Percentiles rank a stretch among this genome's conserved stretches.
These are phyloP conservation scores for Erpetoichthys calabaricus DNA, from an alignment of 2,797 vertebrate species.

Conservation along the genomic window DNA sequence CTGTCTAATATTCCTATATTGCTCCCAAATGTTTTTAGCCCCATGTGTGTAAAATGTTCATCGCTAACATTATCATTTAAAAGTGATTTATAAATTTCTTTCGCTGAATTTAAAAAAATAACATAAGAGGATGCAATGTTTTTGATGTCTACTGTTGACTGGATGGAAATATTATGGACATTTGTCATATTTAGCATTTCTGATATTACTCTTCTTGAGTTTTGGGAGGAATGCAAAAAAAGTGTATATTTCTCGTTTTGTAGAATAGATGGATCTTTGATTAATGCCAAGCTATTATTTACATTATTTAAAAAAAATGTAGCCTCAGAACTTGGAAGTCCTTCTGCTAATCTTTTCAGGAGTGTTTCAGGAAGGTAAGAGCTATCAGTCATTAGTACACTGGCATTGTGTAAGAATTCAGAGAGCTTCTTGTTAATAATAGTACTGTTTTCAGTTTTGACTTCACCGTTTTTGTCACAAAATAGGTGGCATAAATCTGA, in stretches of 20 bases:
- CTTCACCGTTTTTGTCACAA: conserved; percentile 15
- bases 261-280: conserved; percentile 25
- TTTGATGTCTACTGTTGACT: conserved; percentile 13
- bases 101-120: conserved; percentile 19
- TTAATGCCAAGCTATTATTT: conserved; percentile 21
- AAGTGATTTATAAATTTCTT: conserved; percentile 9
- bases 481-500: conserved; percentile 28
- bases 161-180: conserved; percentile 19
- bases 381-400: conserved; percentile 9
- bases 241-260: conserved; percentile 23
- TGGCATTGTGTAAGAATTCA: conserved; percentile 23
- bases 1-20: conserved; percentile 34
- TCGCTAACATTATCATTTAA: rapidly evolving
- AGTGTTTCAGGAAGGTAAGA: conserved; percentile 23
- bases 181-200: conserved; percentile 22
- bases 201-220: conserved; percentile 22
- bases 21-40: conserved; percentile 17
- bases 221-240: conserved; percentile 18
- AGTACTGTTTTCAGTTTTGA: conserved; percentile 21
- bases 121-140: conserved; percentile 11
- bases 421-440: conserved; percentile 24
- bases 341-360: conserved; percentile 24
- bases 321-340: conserved; percentile 22
- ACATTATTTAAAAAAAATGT: conserved; percentile 20
- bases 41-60: too few species aligned